phyloP scores from a whole-genome alignment of 2,113 vertebrate species.

The Ramphastos sulfuratus region DNA sequence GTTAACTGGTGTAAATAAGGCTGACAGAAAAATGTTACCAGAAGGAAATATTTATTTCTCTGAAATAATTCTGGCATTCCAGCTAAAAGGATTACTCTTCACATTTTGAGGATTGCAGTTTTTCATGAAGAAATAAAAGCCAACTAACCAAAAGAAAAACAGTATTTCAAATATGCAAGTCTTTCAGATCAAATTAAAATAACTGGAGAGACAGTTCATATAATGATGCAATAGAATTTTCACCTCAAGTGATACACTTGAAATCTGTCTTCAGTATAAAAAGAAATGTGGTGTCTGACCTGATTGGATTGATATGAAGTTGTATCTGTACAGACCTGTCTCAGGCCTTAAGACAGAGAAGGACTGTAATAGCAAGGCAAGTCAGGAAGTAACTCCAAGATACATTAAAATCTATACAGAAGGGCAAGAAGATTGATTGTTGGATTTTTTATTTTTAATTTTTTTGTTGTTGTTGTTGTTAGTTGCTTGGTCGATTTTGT shows the following conservation, averaged over 20 bases:
- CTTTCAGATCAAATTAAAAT: neutral
- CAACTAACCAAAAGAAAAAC: too few species aligned
- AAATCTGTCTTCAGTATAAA: neutral
- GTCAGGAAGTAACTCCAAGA: neutral
- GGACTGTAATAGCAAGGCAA: neutral
- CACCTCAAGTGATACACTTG: neutral
- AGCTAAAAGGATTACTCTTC: neutral
- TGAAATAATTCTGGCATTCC: neutral
- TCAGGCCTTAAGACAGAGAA: neutral
- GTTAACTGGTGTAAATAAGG: neutral
- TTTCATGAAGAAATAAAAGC: neutral
- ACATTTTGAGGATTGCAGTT: neutral
- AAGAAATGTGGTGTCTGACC: neutral
- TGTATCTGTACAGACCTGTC: neutral
- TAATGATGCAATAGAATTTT: neutral
- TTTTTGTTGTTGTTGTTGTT: neutral
- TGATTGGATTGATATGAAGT: neutral
- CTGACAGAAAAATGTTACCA: neutral
- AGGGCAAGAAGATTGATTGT: neutral
- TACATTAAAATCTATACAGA: neutral
- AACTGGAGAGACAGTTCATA: neutral
- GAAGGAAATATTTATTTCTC: neutral
- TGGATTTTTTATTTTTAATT: too few species aligned
- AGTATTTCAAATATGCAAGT: neutral
- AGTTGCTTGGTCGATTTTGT: too few species aligned